Evolutionary conservation across 1,140 invertebrate genomes (phyloP).

Genomic region (Drosophila suzukii): DNA sequence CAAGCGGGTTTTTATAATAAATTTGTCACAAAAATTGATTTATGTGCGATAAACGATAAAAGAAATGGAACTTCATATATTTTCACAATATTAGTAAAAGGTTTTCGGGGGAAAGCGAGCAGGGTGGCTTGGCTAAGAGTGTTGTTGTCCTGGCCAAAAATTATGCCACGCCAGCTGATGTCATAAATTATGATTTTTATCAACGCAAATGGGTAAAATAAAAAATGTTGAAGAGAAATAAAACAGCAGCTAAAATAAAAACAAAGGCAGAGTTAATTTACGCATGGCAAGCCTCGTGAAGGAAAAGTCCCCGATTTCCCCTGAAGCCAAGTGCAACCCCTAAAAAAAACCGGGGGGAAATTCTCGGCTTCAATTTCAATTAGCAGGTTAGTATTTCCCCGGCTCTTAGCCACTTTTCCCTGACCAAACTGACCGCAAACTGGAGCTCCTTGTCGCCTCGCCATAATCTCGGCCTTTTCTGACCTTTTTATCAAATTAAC

Average conservation of each 20-base stretch:
- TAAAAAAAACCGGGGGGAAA: slow-evolving; percentile 8
- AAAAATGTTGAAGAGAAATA: slow-evolving; percentile 58
- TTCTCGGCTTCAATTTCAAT: slow-evolving; percentile 58
- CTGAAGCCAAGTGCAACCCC: slow-evolving; percentile 58
- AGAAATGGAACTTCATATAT: slow-evolving; percentile 66
- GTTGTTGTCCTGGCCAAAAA: slow-evolving; percentile 43
- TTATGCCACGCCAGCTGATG: slow-evolving; percentile 74
- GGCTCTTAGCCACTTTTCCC: background rate
- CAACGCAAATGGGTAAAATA: slow-evolving; percentile 80
- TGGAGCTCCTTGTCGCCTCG: slow-evolving; percentile 51
- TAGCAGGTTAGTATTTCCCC: slow-evolving; percentile 38
- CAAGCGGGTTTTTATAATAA: slow-evolving; percentile 74
- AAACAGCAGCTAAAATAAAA: slow-evolving; percentile 56
- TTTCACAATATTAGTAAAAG: slow-evolving; percentile 58
- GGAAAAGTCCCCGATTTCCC: slow-evolving; percentile 3
- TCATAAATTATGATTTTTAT: slow-evolving; percentile 84
- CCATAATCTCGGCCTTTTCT: slow-evolving; percentile 74
- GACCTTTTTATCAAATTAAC: slow-evolving; percentile 84
- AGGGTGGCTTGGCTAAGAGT: slow-evolving; percentile 31
- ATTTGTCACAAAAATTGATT: slow-evolving; percentile 84
- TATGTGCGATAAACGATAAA: slow-evolving; percentile 83
- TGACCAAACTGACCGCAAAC: slow-evolving; percentile 27
- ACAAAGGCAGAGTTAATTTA: slow-evolving; percentile 70
- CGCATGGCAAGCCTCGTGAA: slow-evolving; percentile 55
- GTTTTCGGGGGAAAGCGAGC: slow-evolving; percentile 16